Conservation (phyloP, 2,888 invertebrate species). For the Ecdyonurus torrentis region DNA sequence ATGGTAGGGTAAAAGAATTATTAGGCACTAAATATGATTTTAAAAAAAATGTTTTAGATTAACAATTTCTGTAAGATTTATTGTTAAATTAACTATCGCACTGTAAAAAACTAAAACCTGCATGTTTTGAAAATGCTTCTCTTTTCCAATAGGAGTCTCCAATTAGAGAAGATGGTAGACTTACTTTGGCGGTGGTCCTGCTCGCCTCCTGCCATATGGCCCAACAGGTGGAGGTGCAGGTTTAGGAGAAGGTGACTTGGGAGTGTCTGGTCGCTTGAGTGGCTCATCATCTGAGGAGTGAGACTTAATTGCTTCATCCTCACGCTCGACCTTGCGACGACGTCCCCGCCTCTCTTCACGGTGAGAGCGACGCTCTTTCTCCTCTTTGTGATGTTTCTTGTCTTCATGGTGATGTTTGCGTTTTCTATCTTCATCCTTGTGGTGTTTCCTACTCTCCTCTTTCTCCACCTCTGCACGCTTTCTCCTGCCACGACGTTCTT, state of each 20-base stretch:
- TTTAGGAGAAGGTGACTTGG: slow-evolving; percentile 7
- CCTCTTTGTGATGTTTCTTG: slow-evolving; percentile 7
- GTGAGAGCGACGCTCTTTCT: slow-evolving; percentile 13
- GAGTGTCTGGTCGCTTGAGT: slow-evolving; percentile 5
- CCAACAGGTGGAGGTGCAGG: not conserved
- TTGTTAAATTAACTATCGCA: no score
- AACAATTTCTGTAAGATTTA: no score
- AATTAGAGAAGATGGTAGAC: no score
- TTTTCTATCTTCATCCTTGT: slow-evolving; percentile 11
- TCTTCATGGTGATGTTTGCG: slow-evolving; percentile 9
- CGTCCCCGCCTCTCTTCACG: slow-evolving; percentile 10
- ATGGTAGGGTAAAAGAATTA: no score
- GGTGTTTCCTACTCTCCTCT: slow-evolving; percentile 16
- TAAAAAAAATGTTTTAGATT: no score
- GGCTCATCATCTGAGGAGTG: slow-evolving; percentile 17
- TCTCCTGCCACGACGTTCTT: slow-evolving; percentile 18
- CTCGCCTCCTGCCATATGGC: not conserved
- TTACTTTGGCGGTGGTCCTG: slow-evolving; percentile 2
- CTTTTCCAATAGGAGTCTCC: no score
- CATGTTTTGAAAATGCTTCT: no score
- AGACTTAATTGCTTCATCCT: slow-evolving; percentile 16
- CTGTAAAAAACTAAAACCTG: no score
- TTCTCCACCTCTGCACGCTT: slow-evolving; percentile 14
- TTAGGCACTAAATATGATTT: no score
- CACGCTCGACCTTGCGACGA: slow-evolving; percentile 11